Evolutionary conservation across 2,888 invertebrate genomes (phyloP).

Genomic region (Oxycera nigricornis): DNA sequence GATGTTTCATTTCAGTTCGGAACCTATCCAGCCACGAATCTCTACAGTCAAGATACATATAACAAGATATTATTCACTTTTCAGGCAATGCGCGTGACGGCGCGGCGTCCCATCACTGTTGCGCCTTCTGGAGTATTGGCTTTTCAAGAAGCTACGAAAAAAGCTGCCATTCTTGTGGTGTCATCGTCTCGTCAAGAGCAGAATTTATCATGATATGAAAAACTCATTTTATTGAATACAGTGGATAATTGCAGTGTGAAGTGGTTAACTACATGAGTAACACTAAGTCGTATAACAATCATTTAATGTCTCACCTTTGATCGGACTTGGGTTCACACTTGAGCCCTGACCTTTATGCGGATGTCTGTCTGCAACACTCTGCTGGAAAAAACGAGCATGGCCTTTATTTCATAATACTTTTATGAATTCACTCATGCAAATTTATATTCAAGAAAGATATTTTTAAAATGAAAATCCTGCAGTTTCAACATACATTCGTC

Average conservation of each 20-base stretch:
- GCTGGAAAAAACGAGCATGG: not conserved
- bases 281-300: constrained; percentile 39
- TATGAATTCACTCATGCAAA: no score
- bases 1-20: constrained; percentile 32
- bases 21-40: constrained; percentile 20
- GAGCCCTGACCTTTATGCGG: constrained; percentile 18
- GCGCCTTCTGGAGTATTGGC: constrained; percentile 18
- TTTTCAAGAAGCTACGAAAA: constrained; percentile 12
- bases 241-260: constrained; percentile 46
- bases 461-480: no score
- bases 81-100: not conserved
- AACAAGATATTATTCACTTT: constrained; percentile 37
- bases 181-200: constrained; percentile 42
- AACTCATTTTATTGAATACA: constrained; percentile 43
- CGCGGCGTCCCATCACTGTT: not conserved
- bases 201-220: constrained; percentile 46
- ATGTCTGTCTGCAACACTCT: constrained; percentile 1
- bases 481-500: no score
- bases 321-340: constrained; percentile 9
- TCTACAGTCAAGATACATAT: constrained; percentile 18
- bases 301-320: constrained; percentile 42
- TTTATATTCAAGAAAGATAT: no score
- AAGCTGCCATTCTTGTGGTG: constrained; percentile 36
- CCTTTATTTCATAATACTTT: no score
- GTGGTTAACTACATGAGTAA: constrained; percentile 42